Base-by-base conservation (phyloP, 1,140 invertebrate genomes). In the Himalopsyche phryganea region DNA sequence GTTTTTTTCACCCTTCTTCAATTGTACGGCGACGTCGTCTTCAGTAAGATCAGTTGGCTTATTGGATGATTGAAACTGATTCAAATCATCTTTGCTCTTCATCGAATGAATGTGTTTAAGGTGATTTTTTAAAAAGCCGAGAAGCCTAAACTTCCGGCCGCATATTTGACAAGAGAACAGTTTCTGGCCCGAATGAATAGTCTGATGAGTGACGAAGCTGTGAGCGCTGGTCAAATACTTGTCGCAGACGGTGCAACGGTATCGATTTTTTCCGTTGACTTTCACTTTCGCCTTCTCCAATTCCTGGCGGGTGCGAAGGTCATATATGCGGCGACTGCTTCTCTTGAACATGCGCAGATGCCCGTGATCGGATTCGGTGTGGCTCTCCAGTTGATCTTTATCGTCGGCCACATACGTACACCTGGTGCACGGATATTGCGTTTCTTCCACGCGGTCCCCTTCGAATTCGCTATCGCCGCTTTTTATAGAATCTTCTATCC, bases 181-280 rank as follows among this genome's bases (percentile, higher is more conserved):
- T 38, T 64, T 60, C 18, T 63, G 58, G 18, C 58, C 56, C 9
- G 61, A 66, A 38, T 69, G 58, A 47, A 65, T 58, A 1, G 57
- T 58, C 44, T 46, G 33, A 56, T 65, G 65, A 10, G 35, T 47
- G 10, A 60, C 52, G 32, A 50, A 65, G 38, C 50, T 56, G 28
- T 58, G 50, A 10, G 59, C 54, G 53, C 55, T 62, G 33, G 48
- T 55, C 19, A 61, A 50, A 35, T 45, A 56, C 54, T 50, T 28
- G 19, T 63, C 44, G 38, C 63, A 61, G 19, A 61, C 45, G 54
- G 57, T 19, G 45, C 66, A 50, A 49, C 46, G 48, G 46, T 80
- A 80, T 64, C 78, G 76, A 11, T 73, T 66, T 36, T 71, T 74
- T 10, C 75, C 78, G 23, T 79, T 68, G 0, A 78, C 67, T 33